Base-by-base conservation (phyloP, 1,140 invertebrate species). In the Drosophila lowei region DNA sequence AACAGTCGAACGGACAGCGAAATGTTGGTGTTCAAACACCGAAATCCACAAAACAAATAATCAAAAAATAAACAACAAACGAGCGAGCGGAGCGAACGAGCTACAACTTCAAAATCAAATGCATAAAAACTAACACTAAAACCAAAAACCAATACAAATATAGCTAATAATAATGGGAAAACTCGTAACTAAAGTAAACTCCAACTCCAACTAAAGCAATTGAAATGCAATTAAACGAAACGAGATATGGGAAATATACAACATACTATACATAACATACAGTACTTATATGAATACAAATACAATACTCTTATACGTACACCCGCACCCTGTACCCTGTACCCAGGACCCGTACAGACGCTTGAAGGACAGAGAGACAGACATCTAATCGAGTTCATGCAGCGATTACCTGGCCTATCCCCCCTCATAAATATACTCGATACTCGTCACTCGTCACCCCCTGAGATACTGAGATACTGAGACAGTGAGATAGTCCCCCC, bases 1-100 rank as follows among this genome's bases (percentile, higher is more conserved):
- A 16, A 47, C 44, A 9, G 30, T 34, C 30, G 30, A 34, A 38
- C 34, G 11, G 34, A 38, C 34, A 38, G 34, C 11, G 34, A 38
- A 38, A 38, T 38, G 34, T 38, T 38, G 11, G 34, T 38, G 16
- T 16, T 16, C 44, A 8, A 56, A 64, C 64, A 48, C 44, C 41
- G 47, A 44, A 41, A 62, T 57, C 71, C 53, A 55, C 55, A 66
- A 55, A 76, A 41, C 62, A 60, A 77, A 75, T 46, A 75, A 71
- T 30, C 72, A 53, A 75, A 77, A 77, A 77, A 72, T 77, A 71
- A 72, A 63, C 70, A 72, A 55, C 38, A 53, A 46, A 55, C 7
- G 21, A 41, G 42, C 41, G 43, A 13, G 34, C 41, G 6, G 43
- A 13, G 34, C 41, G 6, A 41, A 44, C 41, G 43, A 56, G 9